Percentiles rank a stretch among this genome's conserved stretches.
Conservation (phyloP, 2,113 vertebrate genomes). For the Cinclus mexicanus region DNA sequence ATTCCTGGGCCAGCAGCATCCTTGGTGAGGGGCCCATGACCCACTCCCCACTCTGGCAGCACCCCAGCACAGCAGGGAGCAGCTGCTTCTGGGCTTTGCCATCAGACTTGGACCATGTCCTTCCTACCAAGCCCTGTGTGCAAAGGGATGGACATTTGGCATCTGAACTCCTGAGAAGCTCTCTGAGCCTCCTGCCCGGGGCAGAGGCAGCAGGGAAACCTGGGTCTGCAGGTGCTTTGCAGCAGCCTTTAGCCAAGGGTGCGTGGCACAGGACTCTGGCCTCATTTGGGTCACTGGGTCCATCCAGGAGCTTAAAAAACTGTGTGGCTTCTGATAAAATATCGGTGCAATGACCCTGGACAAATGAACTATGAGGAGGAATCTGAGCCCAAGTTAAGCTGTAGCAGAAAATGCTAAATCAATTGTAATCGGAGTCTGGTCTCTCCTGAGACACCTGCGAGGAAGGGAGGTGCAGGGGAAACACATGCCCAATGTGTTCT, state of each 20-base stretch:
- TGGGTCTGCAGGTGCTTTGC: neutral
- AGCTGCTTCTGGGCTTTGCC: neutral
- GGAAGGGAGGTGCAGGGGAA: neutral
- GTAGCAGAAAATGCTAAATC: neutral
- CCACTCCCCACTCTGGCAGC: fast-evolving
- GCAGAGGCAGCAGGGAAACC: neutral
- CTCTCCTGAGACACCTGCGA: neutral
- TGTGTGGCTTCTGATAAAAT: neutral
- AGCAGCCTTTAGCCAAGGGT: neutral
- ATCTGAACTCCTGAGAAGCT: neutral
- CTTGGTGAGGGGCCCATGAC: fast-evolving
- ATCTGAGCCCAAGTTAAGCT: neutral
- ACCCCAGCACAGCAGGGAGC: neutral
- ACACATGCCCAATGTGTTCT: neutral
- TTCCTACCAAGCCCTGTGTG: neutral
- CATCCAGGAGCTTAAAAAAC: neutral
- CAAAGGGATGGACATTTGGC: neutral
- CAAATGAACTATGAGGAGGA: neutral
- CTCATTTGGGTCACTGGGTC: neutral
- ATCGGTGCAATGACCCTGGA: neutral
- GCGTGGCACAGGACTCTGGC: neutral
- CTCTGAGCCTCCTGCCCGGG: neutral
- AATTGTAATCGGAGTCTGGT: neutral
- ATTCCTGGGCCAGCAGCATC: too few relatives aligned
- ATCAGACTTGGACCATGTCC: fast-evolving